These are phyloP conservation scores for Agapostemon virescens DNA, from an alignment of 2,888 invertebrate species.

Conservation along the genomic window DNA sequence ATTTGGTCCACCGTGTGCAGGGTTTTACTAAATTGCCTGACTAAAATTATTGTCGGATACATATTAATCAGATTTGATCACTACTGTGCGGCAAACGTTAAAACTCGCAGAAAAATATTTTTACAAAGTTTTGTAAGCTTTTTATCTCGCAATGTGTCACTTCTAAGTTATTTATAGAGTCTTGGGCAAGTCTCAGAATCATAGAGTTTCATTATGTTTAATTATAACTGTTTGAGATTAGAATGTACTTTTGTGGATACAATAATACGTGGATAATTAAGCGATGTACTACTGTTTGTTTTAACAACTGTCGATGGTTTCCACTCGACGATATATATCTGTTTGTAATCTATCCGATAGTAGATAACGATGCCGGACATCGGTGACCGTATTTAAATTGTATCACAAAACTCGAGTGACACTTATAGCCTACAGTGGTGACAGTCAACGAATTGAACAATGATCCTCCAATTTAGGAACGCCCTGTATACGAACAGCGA, in stretches of 20 bases:
- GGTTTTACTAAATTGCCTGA: background rate
- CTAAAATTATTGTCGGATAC: background rate
- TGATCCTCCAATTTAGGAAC: background rate
- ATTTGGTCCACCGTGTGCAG: conserved; percentile 3
- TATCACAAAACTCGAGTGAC: background rate
- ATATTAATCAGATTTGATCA: background rate
- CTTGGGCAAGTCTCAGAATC: background rate
- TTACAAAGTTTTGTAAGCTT: background rate
- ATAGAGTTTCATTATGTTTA: background rate
- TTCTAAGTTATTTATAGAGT: background rate
- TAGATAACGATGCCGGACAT: background rate
- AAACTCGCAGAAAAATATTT: background rate
- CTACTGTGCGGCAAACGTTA: background rate
- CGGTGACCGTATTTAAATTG: background rate
- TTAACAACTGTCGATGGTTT: too few relatives aligned
- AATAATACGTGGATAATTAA: too few relatives aligned
- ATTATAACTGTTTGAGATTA: background rate
- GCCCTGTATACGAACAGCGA: background rate
- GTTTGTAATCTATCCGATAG: background rate
- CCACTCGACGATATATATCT: background rate
- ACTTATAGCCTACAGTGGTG: background rate
- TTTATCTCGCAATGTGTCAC: background rate
- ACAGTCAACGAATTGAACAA: background rate
- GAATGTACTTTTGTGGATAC: background rate
- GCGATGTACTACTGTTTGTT: background rate